A percentile compares a stretch with the other conserved stretches of the same genome.
These are phyloP conservation scores for Megaptera novaeangliae DNA, from an alignment of 2,113 vertebrate species.

Conservation along the genomic window DNA sequence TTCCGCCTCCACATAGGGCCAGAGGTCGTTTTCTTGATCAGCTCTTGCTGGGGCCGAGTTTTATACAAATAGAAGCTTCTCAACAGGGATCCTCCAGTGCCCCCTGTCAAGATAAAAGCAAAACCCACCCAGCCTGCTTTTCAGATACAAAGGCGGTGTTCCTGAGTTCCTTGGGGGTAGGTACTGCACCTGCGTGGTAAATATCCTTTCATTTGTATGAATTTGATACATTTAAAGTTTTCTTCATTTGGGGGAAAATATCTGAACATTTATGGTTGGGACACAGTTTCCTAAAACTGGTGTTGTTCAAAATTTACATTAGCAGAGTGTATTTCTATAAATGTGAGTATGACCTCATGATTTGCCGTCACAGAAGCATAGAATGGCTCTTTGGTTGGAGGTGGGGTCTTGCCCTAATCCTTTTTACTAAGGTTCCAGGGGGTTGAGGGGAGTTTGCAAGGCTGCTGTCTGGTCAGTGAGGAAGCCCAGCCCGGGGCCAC, in stretches of 20 bases:
- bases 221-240: not conserved
- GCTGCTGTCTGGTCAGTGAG: not conserved
- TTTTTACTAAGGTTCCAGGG: not conserved
- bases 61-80: not conserved
- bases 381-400: not conserved
- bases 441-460: not conserved
- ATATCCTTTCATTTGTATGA: not conserved
- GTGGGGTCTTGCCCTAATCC: not conserved
- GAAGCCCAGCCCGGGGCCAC: not conserved
- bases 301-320: not conserved
- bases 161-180: not conserved
- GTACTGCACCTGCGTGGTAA: not conserved
- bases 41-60: not conserved
- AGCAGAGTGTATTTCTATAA: not conserved
- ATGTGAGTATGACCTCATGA: not conserved
- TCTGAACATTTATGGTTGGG: not conserved
- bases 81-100: not conserved
- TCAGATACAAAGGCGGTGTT: not conserved
- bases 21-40: not conserved
- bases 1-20: not conserved
- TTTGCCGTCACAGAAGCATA: not conserved
- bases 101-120: not conserved
- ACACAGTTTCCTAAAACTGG: not conserved
- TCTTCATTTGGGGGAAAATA: not conserved
- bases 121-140: not conserved